A percentile compares a stretch with the other conserved stretches of the same genome.
phyloP scores from a whole-genome alignment of 1,140 invertebrate species.

The Catajapyx aquilonaris region DNA sequence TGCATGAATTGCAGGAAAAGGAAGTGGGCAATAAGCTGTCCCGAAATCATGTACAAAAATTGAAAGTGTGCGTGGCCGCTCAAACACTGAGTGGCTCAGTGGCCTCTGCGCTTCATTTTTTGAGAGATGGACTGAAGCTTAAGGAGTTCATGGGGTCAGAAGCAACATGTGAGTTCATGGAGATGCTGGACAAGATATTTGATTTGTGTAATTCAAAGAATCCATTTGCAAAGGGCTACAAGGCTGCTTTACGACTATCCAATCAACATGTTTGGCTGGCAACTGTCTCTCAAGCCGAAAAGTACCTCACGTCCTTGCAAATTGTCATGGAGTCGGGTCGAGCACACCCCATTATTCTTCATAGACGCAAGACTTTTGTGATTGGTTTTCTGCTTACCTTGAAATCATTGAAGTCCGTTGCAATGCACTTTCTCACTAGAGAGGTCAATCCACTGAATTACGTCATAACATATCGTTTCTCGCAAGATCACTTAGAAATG shows the following conservation, averaged over 20 bases:
- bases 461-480: no score
- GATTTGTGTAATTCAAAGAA: constrained; percentile 14
- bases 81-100: constrained; percentile 14
- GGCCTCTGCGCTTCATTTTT: constrained; percentile 15
- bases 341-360: no score
- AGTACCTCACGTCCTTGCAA: no score
- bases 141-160: constrained; percentile 10
- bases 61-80: constrained; percentile 14
- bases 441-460: no score
- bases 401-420: no score
- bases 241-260: constrained; percentile 10
- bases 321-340: no score
- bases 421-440: no score
- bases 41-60: constrained; percentile 12
- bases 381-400: no score
- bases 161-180: constrained; percentile 13
- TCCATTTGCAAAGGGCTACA: constrained; percentile 13
- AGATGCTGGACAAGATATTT: constrained; percentile 14
- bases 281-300: no score
- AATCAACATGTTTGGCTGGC: constrained; percentile 12
- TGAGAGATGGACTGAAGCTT: constrained; percentile 6
- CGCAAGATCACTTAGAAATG: no score
- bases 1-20: constrained; percentile 12
- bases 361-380: no score
- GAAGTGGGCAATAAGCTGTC: constrained; percentile 13